Percentiles rank a stretch among this genome's conserved stretches.
Conservation (phyloP, 2,888 invertebrate genomes). For the Lordiphosa andalusiaca region DNA sequence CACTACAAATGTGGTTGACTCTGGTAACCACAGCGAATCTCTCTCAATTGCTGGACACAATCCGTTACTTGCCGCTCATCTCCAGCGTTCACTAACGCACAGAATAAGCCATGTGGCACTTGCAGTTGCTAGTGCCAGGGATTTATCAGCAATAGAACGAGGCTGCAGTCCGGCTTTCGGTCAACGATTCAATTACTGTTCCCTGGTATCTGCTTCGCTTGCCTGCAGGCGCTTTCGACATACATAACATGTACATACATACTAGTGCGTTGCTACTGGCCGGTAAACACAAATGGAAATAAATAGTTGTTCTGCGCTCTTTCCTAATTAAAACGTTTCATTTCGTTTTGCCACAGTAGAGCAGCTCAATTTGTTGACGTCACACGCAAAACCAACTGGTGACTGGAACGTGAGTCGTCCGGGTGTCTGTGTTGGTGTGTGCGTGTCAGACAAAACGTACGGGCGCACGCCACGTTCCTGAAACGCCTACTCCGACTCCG, state of each 20-base stretch:
- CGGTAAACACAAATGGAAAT: constrained; percentile 56
- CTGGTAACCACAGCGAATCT: neutral
- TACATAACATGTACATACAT: too few species aligned
- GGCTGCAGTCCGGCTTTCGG: neutral
- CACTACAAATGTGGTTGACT: too few species aligned
- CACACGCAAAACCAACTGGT: constrained; percentile 29
- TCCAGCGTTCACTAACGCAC: neutral
- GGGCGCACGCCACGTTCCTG: constrained; percentile 32
- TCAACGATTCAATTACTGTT: neutral
- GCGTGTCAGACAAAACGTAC: constrained; percentile 41
- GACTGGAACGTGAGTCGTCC: neutral
- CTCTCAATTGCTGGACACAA: neutral
- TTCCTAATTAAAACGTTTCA: constrained; percentile 69
- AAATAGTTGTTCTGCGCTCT: constrained; percentile 71
- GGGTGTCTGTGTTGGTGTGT: constrained; percentile 12
- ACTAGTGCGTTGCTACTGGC: constrained; percentile 26
- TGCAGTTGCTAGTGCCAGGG: constrained; percentile 2
- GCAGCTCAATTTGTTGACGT: constrained; percentile 59
- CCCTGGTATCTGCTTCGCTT: constrained; percentile 23
- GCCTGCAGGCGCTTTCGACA: constrained; percentile 19
- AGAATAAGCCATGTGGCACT: constrained; percentile 10
- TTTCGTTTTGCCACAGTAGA: constrained; percentile 34
- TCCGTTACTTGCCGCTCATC: neutral
- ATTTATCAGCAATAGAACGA: constrained; percentile 9
- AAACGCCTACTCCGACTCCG: constrained; percentile 8